Base-by-base conservation (phyloP, 2,888 invertebrate genomes). In the Pristionchus japonicus region DNA sequence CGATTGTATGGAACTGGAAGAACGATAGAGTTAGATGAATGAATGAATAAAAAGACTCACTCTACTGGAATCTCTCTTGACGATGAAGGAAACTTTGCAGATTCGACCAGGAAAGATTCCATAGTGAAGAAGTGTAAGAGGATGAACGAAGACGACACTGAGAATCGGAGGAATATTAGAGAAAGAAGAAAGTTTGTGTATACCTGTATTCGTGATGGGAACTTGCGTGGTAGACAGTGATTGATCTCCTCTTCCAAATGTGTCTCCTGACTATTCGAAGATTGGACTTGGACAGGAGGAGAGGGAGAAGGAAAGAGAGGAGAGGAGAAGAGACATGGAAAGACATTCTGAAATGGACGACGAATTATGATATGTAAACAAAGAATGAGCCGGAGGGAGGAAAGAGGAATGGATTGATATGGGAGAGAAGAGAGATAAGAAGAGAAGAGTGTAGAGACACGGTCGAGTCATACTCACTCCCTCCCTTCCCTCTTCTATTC, bases 141-240 rank as follows among this genome's bases (percentile, higher is more conserved):
- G 67, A 67, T 86, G 86, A 37, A 31, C 40, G 61, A 84, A 47
- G 37, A 84, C 61, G 40, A 84, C 84, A 84, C 84, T 84, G 23
- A 27, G 49, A 17, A 27, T 40, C 31, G 11, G 34, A 27, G 11
- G 23, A 61, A 11, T 27, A n/a, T 13, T 57, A 4, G 57, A 15
- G 57, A 57, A 57, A 23, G 20, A 40, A n/a, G n/a, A 43, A 77
- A 20, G 4, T 4, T 27, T 34, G 34, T n/a, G 17, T n/a, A 15
- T 43, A 86, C 86, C 86, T 86, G 67, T 86, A 86, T 47, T 86
- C 67, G 67, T 67, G 37, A 67, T 86, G 86, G 17, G 64, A 31
- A 27, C 31, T 43, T 15, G 13, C n/a, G 20, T 31, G 43, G 11
- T 67, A 15, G 31, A 86, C 86, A 11, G 31, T 31, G 6, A 86